Conservation (phyloP, 1,140 invertebrate genomes). For the Leptinotarsa undecemlineata region DNA sequence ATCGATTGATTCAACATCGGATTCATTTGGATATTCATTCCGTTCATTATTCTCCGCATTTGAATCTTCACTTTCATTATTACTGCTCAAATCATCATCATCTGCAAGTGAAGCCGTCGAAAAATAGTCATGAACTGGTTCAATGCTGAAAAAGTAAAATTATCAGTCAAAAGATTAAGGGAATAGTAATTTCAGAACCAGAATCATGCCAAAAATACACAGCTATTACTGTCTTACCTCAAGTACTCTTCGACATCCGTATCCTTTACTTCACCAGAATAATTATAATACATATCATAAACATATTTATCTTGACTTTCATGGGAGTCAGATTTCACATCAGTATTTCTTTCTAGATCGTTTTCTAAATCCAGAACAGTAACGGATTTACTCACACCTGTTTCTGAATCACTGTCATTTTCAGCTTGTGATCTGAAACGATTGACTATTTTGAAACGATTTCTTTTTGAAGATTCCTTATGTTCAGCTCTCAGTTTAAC, state of each 20-base stretch:
- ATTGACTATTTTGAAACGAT: slow-evolving; percentile 60
- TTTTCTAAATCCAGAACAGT: slow-evolving; percentile 55
- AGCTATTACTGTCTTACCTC: slow-evolving; percentile 37
- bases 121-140: slow-evolving; percentile 58
- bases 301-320: slow-evolving; percentile 55
- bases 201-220: no score
- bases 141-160: slow-evolving; percentile 30
- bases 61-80: slow-evolving; percentile 59
- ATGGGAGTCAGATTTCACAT: slow-evolving; percentile 2
- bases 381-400: slow-evolving; percentile 21
- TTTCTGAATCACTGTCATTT: slow-evolving; percentile 30
- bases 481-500: slow-evolving; percentile 57
- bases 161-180: no score
- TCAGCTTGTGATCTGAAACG: slow-evolving; percentile 42
- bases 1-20: slow-evolving; percentile 59
- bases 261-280: slow-evolving; percentile 60
- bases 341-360: slow-evolving; percentile 43
- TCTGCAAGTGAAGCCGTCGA: slow-evolving; percentile 57
- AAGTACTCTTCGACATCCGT: slow-evolving; percentile 57
- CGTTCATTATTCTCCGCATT: slow-evolving; percentile 64
- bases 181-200: no score
- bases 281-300: slow-evolving; percentile 61
- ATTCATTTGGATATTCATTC: slow-evolving; percentile 64
- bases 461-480: slow-evolving; percentile 54
- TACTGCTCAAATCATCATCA: slow-evolving; percentile 49